Evolutionary conservation across 2,888 invertebrate genomes (phyloP).

Genomic region (Macrophya alboannulata): DNA sequence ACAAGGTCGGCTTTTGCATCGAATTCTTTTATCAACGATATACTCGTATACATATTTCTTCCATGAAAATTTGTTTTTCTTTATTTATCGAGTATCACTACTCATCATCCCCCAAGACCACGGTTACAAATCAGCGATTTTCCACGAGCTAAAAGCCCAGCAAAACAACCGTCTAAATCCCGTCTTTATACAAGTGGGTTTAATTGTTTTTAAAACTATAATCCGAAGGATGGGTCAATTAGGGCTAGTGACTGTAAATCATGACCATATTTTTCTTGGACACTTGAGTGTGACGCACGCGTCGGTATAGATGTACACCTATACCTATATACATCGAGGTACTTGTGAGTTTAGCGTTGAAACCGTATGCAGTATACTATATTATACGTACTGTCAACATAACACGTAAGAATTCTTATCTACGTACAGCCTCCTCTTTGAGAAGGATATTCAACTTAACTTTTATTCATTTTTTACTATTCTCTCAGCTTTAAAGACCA

Average conservation of each 20-base stretch:
- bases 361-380: not conserved
- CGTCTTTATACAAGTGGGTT: not conserved
- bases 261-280: constrained; percentile 26
- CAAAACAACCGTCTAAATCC: not conserved
- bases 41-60: too few relatives aligned
- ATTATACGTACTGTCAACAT: not conserved
- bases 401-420: constrained; percentile 27
- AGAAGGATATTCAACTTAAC: not conserved
- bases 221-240: constrained; percentile 36
- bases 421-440: not conserved
- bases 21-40: not conserved
- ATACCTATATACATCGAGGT: not conserved
- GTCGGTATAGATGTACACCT: not conserved
- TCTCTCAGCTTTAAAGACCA: not conserved
- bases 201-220: not conserved
- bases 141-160: not conserved
- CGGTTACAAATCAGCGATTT: not conserved
- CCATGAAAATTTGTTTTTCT: not conserved
- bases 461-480: not conserved
- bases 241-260: constrained; percentile 5
- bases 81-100: not conserved
- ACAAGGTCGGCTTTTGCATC: not conserved
- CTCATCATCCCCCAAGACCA: not conserved
- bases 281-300: constrained; percentile 15
- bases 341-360: constrained; percentile 2